Conservation (phyloP, 2,797 vertebrate genomes). For the Chiropotes sagulatus region DNA sequence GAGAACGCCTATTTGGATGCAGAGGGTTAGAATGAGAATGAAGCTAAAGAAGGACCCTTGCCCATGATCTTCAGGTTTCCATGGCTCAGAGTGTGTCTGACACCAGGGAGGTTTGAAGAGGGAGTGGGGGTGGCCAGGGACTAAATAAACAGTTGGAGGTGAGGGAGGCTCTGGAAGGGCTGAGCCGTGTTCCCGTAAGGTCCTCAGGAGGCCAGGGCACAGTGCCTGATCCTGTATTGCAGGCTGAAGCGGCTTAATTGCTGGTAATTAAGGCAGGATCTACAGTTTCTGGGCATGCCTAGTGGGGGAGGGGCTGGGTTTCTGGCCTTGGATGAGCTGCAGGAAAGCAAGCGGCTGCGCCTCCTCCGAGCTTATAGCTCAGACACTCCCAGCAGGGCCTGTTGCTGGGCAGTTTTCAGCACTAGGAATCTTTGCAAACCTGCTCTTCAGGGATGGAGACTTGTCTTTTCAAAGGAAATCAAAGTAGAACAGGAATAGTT, state of each 20-base stretch:
- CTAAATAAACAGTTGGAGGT: neutral
- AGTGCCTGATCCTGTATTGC: slow-evolving; percentile 55
- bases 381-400: slow-evolving; percentile 40
- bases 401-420: slow-evolving; percentile 65
- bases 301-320: slow-evolving; percentile 52
- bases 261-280: slow-evolving; percentile 73
- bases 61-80: neutral
- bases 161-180: slow-evolving; percentile 6
- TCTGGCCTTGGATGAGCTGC: slow-evolving; percentile 71
- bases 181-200: slow-evolving; percentile 16
- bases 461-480: slow-evolving; percentile 45
- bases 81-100: neutral
- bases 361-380: slow-evolving; percentile 66
- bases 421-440: neutral
- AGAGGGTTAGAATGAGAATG: neutral
- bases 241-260: slow-evolving; percentile 68
- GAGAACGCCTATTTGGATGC: neutral
- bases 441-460: neutral
- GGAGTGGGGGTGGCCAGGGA: neutral
- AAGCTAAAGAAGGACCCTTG: neutral
- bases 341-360: slow-evolving; percentile 61
- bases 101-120: neutral
- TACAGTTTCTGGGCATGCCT: slow-evolving; percentile 79
- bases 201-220: slow-evolving; percentile 35
- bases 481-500: slow-evolving; percentile 6